Conservation (phyloP, 2,113 vertebrate species). For the Lepisosteus oculatus region DNA sequence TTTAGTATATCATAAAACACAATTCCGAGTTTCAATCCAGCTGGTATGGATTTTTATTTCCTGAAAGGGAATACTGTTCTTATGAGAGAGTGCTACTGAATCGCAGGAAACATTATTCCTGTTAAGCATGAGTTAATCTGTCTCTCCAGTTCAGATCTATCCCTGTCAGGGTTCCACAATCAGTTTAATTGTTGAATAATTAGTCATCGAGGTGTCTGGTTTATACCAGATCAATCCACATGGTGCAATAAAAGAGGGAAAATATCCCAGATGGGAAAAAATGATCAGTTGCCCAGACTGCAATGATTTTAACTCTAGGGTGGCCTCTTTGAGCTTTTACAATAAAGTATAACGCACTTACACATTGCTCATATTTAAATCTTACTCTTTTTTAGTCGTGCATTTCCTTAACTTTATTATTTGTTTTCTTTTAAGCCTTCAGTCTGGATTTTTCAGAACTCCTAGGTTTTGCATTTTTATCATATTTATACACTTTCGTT, state of each 20-base stretch:
- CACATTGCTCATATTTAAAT: slow-evolving; percentile 36
- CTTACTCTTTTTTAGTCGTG: slow-evolving; percentile 48
- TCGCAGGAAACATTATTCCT: slow-evolving; percentile 21
- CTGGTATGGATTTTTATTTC: too few species aligned
- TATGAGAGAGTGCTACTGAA: neutral
- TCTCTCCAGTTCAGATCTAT: slow-evolving; percentile 32
- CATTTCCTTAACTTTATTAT: slow-evolving; percentile 35
- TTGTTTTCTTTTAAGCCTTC: slow-evolving; percentile 48
- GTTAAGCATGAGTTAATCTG: slow-evolving; percentile 1
- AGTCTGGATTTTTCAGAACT: too few species aligned
- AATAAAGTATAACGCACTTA: slow-evolving; percentile 36
- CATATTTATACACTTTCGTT: slow-evolving; percentile 33
- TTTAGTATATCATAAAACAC: too few species aligned
- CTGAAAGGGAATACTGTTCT: too few species aligned
- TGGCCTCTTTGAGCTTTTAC: slow-evolving; percentile 46
- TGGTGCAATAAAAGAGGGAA: slow-evolving; percentile 42
- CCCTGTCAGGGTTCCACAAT: slow-evolving; percentile 35
- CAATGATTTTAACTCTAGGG: slow-evolving; percentile 39
- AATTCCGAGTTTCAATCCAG: too few species aligned
- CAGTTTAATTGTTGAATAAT: slow-evolving; percentile 37
- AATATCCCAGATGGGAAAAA: slow-evolving; percentile 45
- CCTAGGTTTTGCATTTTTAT: too few species aligned
- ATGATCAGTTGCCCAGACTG: slow-evolving; percentile 32
- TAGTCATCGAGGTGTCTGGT: slow-evolving; percentile 45
- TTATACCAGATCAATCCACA: slow-evolving; percentile 46